These are phyloP conservation scores for Synanthedon andrenaeformis DNA, from an alignment of 2,888 invertebrate species.

Conservation along the genomic window DNA sequence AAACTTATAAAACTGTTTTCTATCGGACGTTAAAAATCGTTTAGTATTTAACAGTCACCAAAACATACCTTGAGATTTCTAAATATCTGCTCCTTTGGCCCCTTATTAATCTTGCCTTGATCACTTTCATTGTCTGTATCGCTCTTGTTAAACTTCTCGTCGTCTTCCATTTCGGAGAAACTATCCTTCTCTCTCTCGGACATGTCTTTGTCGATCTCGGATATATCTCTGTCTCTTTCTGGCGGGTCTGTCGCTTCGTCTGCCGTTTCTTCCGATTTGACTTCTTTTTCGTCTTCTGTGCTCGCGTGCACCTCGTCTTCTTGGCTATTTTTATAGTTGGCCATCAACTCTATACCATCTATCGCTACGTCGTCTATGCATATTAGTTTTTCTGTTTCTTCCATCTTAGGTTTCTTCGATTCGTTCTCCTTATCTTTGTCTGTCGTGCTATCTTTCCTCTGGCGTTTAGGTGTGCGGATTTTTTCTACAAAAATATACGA, in stretches of 20 bases:
- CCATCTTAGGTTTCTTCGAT: constrained; percentile 49
- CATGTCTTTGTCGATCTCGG: constrained; percentile 29
- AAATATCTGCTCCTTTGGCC: constrained; percentile 39
- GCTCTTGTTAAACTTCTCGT: constrained; percentile 58
- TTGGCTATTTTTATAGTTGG: constrained; percentile 40
- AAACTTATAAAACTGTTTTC: no score
- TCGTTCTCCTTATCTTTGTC: constrained; percentile 62
- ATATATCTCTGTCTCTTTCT: constrained; percentile 16
- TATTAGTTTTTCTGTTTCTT: constrained; percentile 40
- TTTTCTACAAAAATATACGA: constrained; percentile 25
- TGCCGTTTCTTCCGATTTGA: constrained; percentile 35
- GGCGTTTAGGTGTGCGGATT: constrained; percentile 57
- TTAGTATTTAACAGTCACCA: background rate
- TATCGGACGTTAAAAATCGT: no score
- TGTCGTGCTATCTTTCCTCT: constrained; percentile 71
- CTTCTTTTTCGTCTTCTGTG: constrained; percentile 54
- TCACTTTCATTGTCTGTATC: constrained; percentile 59
- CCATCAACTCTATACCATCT: constrained; percentile 64
- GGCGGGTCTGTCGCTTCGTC: constrained; percentile 30
- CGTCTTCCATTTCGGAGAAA: constrained; percentile 64
- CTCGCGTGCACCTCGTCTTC: constrained; percentile 54
- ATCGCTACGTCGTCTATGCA: constrained; percentile 63
- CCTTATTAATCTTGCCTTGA: constrained; percentile 33
- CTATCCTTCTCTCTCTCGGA: constrained; percentile 56
- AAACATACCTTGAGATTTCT: constrained; percentile 50